Evolutionary conservation across 1,140 invertebrate species (phyloP).

Genomic region (Trichoplusia ni): DNA sequence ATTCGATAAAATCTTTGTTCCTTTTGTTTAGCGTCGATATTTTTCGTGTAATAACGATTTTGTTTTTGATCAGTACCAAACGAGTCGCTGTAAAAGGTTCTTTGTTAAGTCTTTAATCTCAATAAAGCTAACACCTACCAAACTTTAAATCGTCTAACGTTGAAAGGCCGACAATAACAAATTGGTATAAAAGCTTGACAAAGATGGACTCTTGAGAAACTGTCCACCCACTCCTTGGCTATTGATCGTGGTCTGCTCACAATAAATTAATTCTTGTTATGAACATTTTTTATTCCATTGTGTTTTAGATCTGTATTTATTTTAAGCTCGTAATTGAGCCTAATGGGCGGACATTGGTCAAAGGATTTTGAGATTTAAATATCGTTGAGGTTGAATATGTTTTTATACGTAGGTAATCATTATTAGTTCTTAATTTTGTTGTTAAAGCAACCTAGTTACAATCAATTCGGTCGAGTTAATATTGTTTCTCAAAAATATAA

Average conservation of each 20-base stretch:
- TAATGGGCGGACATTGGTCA: constrained; percentile 77
- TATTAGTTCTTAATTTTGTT: constrained; percentile 20
- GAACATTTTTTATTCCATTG: constrained; percentile 76
- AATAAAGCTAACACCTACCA: constrained; percentile 60
- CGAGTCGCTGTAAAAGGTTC: constrained; percentile 33
- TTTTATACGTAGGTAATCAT: constrained; percentile 39
- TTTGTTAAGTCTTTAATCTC: constrained; percentile 49
- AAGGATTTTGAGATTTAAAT: constrained; percentile 56
- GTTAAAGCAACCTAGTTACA: too few relatives aligned
- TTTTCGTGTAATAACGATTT: constrained; percentile 21
- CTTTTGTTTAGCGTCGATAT: constrained; percentile 48
- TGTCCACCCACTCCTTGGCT: constrained; percentile 76
- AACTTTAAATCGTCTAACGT: constrained; percentile 75
- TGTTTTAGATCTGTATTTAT: constrained; percentile 64
- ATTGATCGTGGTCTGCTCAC: constrained; percentile 71
- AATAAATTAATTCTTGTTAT: constrained; percentile 81
- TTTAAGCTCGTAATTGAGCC: constrained; percentile 62
- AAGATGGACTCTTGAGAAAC: constrained; percentile 79
- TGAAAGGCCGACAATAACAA: constrained; percentile 78
- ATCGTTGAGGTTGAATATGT: constrained; percentile 43
- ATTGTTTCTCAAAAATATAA: constrained; percentile 3
- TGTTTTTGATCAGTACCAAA: constrained; percentile 28
- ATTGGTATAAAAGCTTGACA: constrained; percentile 79
- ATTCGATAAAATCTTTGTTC: constrained; percentile 58
- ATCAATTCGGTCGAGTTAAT: too few relatives aligned